A percentile compares a stretch with the other conserved stretches of the same genome.
Evolutionary conservation across 2,113 vertebrate genomes (phyloP).

Genomic region (Patagioenas fasciata): DNA sequence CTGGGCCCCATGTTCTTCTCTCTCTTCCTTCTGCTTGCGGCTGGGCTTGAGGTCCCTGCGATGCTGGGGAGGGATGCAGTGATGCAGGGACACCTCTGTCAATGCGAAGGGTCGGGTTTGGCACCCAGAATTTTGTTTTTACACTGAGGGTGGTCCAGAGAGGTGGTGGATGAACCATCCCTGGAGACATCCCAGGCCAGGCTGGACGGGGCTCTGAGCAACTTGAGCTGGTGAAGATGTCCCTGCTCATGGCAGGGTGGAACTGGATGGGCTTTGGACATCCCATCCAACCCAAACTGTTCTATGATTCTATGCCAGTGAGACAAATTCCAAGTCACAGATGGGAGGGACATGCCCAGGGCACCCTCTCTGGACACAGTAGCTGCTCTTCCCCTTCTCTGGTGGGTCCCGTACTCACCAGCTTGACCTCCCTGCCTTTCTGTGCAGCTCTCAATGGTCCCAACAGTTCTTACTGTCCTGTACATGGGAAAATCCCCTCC

Average conservation of each 20-base stretch:
- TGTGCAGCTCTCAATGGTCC: background rate
- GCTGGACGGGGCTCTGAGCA: too few relatives aligned
- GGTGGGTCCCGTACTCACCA: rapidly evolving
- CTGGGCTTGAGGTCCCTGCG: background rate
- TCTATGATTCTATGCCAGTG: too few relatives aligned
- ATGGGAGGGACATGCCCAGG: rapidly evolving
- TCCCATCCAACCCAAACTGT: too few relatives aligned
- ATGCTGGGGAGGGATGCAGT: too few relatives aligned
- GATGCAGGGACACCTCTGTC: background rate
- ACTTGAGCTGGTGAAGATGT: too few relatives aligned
- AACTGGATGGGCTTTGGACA: too few relatives aligned
- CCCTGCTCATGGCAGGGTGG: too few relatives aligned
- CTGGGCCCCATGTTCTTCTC: background rate
- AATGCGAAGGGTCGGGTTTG: background rate
- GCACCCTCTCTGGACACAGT: background rate
- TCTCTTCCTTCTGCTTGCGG: background rate
- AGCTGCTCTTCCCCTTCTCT: background rate
- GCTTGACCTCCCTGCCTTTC: rapidly evolving
- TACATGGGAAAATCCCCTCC: background rate
- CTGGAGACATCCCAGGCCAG: too few relatives aligned
- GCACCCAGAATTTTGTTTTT: background rate
- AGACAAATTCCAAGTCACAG: background rate
- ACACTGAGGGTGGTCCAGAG: too few relatives aligned
- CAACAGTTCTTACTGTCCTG: background rate
- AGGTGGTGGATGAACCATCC: too few relatives aligned